These are phyloP conservation scores for Strigamia maritima DNA, from an alignment of 2,888 invertebrate genomes.

Conservation along the genomic window DNA sequence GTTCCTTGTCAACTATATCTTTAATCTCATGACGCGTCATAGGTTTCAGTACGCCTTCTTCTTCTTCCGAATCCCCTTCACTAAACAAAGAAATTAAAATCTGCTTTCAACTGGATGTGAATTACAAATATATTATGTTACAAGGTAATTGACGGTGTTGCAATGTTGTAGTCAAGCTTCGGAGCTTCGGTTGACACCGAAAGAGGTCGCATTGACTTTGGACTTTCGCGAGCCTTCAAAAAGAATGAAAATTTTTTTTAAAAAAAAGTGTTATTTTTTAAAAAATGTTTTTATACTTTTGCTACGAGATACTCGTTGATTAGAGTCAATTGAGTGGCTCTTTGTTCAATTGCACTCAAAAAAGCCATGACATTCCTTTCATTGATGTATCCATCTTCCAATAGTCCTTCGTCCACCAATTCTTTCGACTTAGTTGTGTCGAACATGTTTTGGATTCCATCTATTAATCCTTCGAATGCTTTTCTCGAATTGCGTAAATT, in stretches of 20 bases:
- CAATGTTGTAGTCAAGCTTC: background rate
- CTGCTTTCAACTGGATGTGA: too few relatives aligned
- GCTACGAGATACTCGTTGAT: background rate
- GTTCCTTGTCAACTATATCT: background rate
- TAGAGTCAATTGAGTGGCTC: slow-evolving; percentile 63
- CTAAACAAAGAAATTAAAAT: too few relatives aligned
- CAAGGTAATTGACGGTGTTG: background rate
- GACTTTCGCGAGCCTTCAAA: background rate
- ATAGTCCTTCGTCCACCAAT: slow-evolving; percentile 52
- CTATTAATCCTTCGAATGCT: slow-evolving; percentile 54
- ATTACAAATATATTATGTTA: too few relatives aligned
- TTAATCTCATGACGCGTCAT: background rate
- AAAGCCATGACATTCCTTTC: slow-evolving; percentile 78
- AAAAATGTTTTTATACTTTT: background rate
- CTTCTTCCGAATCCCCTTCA: background rate
- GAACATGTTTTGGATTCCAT: slow-evolving; percentile 58
- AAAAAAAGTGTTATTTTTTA: background rate
- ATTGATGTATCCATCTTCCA: slow-evolving; percentile 63
- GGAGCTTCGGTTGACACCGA: background rate
- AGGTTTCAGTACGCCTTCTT: background rate
- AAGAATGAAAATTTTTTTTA: background rate
- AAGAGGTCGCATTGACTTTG: background rate
- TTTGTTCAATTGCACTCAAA: slow-evolving; percentile 75
- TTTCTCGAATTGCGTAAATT: slow-evolving; percentile 51
- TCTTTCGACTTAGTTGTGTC: slow-evolving; percentile 69